Conservation (phyloP, 2,113 vertebrate genomes). For the Callaeas wilsoni region DNA sequence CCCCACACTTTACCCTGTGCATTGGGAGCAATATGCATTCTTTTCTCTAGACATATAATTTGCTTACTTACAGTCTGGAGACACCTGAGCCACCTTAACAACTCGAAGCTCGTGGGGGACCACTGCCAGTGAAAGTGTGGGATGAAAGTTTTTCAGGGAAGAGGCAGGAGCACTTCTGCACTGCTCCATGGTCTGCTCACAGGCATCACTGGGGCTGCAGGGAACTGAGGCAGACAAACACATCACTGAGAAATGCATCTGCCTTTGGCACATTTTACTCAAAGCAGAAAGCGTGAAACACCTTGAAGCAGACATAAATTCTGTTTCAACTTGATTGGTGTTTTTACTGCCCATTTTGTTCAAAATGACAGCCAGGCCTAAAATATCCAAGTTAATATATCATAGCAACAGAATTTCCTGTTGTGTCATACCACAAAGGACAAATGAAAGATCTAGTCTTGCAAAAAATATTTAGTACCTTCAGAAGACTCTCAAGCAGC, state of each 20-base stretch:
- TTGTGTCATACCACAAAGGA: background rate
- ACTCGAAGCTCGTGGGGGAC: background rate
- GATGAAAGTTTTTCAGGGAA: background rate
- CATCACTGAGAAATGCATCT: accelerated
- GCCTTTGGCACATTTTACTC: background rate
- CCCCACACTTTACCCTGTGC: background rate
- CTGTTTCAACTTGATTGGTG: background rate
- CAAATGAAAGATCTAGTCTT: background rate
- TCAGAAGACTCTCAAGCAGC: background rate
- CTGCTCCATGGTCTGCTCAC: background rate
- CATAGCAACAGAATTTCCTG: background rate
- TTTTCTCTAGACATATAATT: background rate
- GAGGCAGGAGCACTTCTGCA: background rate
- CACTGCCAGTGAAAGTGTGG: background rate
- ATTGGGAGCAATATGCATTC: background rate
- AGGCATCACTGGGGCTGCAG: background rate
- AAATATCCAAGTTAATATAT: background rate
- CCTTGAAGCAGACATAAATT: background rate
- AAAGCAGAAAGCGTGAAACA: background rate
- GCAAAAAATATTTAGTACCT: background rate
- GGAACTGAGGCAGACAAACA: background rate
- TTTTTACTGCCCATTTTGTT: background rate
- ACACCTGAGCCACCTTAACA: background rate
- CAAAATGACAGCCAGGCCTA: background rate
- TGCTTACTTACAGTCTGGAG: background rate